Base-by-base conservation (phyloP, 2,113 vertebrate genomes). In the Pseudopipra pipra region DNA sequence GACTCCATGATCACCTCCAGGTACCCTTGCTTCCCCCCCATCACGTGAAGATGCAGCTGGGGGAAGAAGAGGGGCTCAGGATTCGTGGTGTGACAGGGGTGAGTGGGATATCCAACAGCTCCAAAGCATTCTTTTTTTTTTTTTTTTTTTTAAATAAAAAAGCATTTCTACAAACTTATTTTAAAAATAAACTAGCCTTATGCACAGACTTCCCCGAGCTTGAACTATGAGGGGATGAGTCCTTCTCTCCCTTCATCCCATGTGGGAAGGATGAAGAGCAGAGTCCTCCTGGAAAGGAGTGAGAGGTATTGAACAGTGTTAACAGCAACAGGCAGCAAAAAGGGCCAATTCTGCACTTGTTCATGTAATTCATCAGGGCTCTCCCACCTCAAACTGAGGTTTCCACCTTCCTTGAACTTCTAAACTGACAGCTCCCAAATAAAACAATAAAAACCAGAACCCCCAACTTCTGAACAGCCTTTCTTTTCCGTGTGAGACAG, bases 281-380 rank as follows among this genome's bases (percentile, higher is more conserved):
- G 52, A 35, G 39, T 28, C 2, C 23, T 15, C 18, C 35, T 13
- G 7, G 35, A 35, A 31, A 23, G 83, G 21, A 6, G 6, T 1
- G 6, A 1, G 14, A 59, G 24, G 13, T 10, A 8, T 14, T 25
- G 24, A 37, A 13, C 16, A 17, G 22, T 0, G 11, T 18, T 22
- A 43, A 37, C 30, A 67, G 49, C n/a, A 54, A n/a, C 14, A 52
- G 37, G 67, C 14, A 59, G 55, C 44, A 51, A 7, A 11, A 33
- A 28, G 23, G 14, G 47, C 22, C 63, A 30, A 6, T 39, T 68
- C 55, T 54, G 35, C 28, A 10, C 28, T 39, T 37, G 44, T n/a
- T 54, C 15, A 20, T 5, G 7, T n/a, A 62, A 4, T 19, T 37
- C 37, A 9, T 20, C 28, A 28, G 81, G 44, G 24, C 11, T 62